phyloP scores from a whole-genome alignment of 2,888 invertebrate species.

The Pheosia tremula region DNA sequence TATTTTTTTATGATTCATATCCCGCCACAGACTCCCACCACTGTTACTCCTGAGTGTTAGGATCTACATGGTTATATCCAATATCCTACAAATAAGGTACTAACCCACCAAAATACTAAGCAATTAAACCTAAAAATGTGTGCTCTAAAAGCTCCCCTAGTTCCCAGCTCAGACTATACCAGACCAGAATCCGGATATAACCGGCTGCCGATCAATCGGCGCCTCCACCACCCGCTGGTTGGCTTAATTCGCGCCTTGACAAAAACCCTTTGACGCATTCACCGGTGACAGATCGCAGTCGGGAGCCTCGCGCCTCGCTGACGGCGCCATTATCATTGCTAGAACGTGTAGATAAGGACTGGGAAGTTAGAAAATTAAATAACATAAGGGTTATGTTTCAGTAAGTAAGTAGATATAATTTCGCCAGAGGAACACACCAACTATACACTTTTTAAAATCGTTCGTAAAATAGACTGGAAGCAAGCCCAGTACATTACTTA shows the following conservation, averaged over 20 bases:
- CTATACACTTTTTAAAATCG: no score
- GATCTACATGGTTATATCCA: no score
- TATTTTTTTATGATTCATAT: no score
- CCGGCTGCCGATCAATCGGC: slow-evolving; percentile 66
- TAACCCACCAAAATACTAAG: no score
- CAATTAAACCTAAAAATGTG: neutral
- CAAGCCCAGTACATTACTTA: no score
- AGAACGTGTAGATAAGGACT: slow-evolving; percentile 41
- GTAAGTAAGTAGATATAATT: neutral
- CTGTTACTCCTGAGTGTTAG: no score
- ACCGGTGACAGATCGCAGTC: slow-evolving; percentile 75
- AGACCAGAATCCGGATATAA: slow-evolving; percentile 39
- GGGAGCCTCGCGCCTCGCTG: slow-evolving; percentile 71
- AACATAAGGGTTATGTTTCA: neutral
- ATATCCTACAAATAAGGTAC: no score
- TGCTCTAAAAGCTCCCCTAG: neutral
- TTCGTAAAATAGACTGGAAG: no score
- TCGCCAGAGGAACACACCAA: no score
- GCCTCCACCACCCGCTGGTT: slow-evolving; percentile 73
- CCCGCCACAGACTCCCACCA: no score
- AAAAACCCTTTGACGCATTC: slow-evolving; percentile 80
- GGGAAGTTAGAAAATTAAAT: slow-evolving; percentile 8
- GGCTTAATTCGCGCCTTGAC: slow-evolving; percentile 78
- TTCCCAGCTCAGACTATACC: neutral
- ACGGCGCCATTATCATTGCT: slow-evolving; percentile 67